phyloP scores from a whole-genome alignment of 2,888 invertebrate genomes.

The Leptopilina drosophilae region DNA sequence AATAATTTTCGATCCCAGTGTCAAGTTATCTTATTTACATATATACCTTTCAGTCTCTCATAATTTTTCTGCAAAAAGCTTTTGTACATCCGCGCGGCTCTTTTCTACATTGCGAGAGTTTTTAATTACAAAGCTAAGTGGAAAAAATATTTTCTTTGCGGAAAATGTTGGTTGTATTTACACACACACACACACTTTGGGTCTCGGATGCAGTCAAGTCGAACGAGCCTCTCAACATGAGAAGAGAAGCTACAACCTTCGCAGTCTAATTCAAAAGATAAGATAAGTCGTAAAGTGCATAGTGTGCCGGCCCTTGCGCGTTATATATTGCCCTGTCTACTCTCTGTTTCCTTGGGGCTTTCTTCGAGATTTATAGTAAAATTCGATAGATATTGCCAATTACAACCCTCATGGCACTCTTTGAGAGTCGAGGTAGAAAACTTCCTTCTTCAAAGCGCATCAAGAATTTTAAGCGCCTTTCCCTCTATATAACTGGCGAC shows the following conservation, averaged over 20 bases:
- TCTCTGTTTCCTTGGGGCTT: constrained; percentile 57
- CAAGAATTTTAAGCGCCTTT: constrained; percentile 66
- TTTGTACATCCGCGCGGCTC: constrained; percentile 4
- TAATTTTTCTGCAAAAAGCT: constrained; percentile 13
- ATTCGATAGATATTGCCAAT: constrained; percentile 75
- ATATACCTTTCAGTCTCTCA: background rate
- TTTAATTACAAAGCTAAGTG: constrained; percentile 32
- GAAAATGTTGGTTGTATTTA: background rate
- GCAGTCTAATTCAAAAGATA: constrained; percentile 72
- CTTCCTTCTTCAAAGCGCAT: constrained; percentile 29
- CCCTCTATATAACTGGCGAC: constrained; percentile 55
- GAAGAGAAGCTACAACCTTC: constrained; percentile 44
- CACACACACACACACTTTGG: too few species aligned
- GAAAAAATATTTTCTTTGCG: constrained; percentile 3
- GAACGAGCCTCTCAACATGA: constrained; percentile 16
- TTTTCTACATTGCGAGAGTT: background rate
- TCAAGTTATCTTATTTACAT: constrained; percentile 22
- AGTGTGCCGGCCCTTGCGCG: constrained; percentile 64
- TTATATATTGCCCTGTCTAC: constrained; percentile 66
- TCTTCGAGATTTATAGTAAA: constrained; percentile 71
- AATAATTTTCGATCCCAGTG: too few species aligned
- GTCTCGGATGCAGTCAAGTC: constrained; percentile 19
- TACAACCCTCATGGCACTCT: constrained; percentile 64
- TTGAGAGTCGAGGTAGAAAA: constrained; percentile 30
- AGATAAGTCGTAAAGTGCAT: constrained; percentile 74